Evolutionary conservation across 2,888 invertebrate genomes (phyloP).

Genomic region (Orthosia incerta): DNA sequence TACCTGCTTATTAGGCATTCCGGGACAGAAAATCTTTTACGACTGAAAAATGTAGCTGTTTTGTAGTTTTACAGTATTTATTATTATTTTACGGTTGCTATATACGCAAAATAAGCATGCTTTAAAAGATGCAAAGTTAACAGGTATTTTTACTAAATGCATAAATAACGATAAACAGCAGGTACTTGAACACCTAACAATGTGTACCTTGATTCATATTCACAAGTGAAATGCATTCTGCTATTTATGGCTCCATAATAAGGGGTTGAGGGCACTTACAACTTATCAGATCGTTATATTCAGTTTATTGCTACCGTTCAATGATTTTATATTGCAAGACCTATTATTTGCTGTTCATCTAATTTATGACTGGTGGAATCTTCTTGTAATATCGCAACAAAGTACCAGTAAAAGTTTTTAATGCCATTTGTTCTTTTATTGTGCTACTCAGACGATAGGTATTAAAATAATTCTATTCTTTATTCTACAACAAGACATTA

Average conservation of each 20-base stretch:
- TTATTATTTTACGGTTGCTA: background rate
- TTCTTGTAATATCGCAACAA: constrained; percentile 22
- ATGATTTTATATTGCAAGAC: constrained; percentile 60
- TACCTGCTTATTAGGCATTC: background rate
- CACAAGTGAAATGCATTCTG: constrained; percentile 62
- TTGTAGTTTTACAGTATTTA: background rate
- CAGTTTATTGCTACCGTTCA: constrained; percentile 70
- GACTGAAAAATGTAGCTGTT: background rate
- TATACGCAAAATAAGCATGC: background rate
- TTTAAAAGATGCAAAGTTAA: background rate
- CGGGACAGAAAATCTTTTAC: background rate
- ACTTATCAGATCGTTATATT: constrained; percentile 72
- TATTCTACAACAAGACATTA: no score
- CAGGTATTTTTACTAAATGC: background rate
- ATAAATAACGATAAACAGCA: constrained; percentile 23
- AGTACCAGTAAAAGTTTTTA: constrained; percentile 10
- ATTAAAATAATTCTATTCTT: no score
- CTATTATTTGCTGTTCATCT: constrained; percentile 58
- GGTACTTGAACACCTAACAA: constrained; percentile 44
- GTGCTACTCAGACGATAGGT: constrained; percentile 23
- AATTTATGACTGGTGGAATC: constrained; percentile 48
- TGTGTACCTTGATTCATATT: constrained; percentile 61
- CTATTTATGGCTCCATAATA: constrained; percentile 74
- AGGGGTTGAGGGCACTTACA: constrained; percentile 67
- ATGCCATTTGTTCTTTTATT: constrained; percentile 16